phyloP scores from a whole-genome alignment of 2,888 invertebrate species.

The Plebejus argus region DNA sequence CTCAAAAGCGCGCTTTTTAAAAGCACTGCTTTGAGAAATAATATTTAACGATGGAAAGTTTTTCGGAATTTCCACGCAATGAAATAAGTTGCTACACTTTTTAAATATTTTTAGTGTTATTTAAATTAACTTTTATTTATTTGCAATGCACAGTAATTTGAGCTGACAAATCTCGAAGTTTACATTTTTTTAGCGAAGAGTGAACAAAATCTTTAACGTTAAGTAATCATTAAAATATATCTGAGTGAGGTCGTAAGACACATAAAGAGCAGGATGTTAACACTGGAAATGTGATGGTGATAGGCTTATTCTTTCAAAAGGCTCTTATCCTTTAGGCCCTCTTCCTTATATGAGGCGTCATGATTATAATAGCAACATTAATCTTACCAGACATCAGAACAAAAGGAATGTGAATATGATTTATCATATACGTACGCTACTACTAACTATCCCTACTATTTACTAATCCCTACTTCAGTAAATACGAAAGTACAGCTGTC shows the following conservation, averaged over 20 bases:
- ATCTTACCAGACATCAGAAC: background rate
- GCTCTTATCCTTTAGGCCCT: background rate
- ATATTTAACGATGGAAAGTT: constrained; percentile 24
- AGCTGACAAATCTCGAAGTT: no score
- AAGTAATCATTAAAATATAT: no score
- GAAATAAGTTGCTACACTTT: constrained; percentile 1
- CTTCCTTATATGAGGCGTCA: background rate
- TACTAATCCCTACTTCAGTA: background rate
- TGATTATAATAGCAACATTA: background rate
- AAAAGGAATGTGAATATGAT: background rate
- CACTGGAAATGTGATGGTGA: background rate
- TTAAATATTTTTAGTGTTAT: background rate
- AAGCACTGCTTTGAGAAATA: constrained; percentile 17
- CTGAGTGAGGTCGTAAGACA: no score
- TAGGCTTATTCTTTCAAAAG: background rate
- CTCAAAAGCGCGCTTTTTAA: constrained; percentile 6
- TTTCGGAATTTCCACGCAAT: constrained; percentile 1
- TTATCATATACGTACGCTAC: background rate
- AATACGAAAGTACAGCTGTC: background rate
- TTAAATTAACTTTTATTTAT: background rate
- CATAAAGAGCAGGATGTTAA: background rate
- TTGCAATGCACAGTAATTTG: no score
- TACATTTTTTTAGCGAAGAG: no score
- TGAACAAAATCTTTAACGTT: no score
- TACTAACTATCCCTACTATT: background rate